Conservation (phyloP, 2,797 vertebrate species). For the Sorex maritimensis region DNA sequence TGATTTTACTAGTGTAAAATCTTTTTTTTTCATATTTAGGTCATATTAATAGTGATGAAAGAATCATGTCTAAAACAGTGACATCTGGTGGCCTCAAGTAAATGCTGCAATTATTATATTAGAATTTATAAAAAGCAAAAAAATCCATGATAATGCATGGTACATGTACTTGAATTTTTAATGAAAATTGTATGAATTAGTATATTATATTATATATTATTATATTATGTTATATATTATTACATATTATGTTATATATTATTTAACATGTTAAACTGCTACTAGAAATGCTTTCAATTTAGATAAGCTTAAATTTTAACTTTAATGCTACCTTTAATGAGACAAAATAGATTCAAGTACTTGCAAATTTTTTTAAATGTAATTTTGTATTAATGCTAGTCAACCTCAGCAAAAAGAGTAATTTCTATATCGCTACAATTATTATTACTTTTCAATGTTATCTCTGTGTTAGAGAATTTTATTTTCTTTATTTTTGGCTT, state of each 20-base stretch:
- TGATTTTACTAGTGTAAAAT: conserved; percentile 43
- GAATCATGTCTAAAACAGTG: conserved; percentile 57
- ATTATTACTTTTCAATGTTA: conserved; percentile 25
- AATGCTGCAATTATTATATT: conserved; percentile 24
- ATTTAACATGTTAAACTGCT: not conserved
- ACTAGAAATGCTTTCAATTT: not conserved
- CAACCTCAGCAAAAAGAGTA: not conserved
- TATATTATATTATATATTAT: not conserved
- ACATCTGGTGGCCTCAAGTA: conserved; percentile 70
- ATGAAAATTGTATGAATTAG: not conserved
- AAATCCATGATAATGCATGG: not conserved
- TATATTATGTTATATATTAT: not conserved
- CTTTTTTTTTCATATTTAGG: not conserved
- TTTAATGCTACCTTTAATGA: too few relatives aligned
- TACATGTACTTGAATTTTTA: not conserved
- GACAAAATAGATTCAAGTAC: too few relatives aligned
- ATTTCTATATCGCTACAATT: not conserved
- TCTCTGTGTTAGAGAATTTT: not conserved
- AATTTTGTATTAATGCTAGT: conserved; percentile 3
- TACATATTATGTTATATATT: not conserved
- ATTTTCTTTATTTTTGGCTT: too few relatives aligned
- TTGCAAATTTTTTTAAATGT: not conserved
- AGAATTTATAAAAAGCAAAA: conserved; percentile 12
- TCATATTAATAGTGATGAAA: not conserved
- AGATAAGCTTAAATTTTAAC: not conserved